Evolutionary conservation across 1,140 invertebrate species (phyloP), one percentile per base, ranked within the genome.

Genomic region (Nephila pilipes): DNA sequence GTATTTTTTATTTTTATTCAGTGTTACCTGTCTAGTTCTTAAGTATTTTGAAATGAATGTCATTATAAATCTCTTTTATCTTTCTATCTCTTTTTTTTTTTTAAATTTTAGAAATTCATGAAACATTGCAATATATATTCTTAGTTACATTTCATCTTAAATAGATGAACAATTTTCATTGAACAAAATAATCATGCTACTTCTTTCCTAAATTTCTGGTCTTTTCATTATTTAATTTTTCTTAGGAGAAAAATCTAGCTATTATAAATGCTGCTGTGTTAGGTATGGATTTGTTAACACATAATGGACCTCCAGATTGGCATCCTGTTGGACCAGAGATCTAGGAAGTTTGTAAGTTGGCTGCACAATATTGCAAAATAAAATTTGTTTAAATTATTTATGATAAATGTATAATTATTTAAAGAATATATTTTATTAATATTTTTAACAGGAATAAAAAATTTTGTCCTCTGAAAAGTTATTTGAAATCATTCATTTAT

Each of bases 211-310:
- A 69, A 20, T 69, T 12, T 69, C 12, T 69, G 14, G 1, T 69
- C 18, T 10, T 46, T 10, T 46, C 38, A 10, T 46, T 46, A 46
- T 46, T 46, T 46, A 46, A 10, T 90, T 85, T 94, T 95, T 96
- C 54, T 46, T 94, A 98, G 97, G 95, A 96, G 75, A 96, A 96
- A 94, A 96, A 97, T 89, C 95, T 99, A 18, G 98, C 97, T 36
- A 96, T 99, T 25, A 97, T 99, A 36, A 98, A 98, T 95, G 98
- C 98, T 2, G 97, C 98, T 0, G 96, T 97, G 3, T 97, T 97
- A 29, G 97, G 96, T 2, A 97, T 99, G 97, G 98, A 98, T 16
- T 96, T 99, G 20, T 96, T 99, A 29, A 97, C 97, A 16, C 97
- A 98, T 1, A 36, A 92, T 57, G 54, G 63, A n/a, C 75, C 93